Evolutionary conservation across 2,888 invertebrate species (phyloP), one percentile per base, ranked within the genome.

Genomic region (Crossocerus cetratus): DNA sequence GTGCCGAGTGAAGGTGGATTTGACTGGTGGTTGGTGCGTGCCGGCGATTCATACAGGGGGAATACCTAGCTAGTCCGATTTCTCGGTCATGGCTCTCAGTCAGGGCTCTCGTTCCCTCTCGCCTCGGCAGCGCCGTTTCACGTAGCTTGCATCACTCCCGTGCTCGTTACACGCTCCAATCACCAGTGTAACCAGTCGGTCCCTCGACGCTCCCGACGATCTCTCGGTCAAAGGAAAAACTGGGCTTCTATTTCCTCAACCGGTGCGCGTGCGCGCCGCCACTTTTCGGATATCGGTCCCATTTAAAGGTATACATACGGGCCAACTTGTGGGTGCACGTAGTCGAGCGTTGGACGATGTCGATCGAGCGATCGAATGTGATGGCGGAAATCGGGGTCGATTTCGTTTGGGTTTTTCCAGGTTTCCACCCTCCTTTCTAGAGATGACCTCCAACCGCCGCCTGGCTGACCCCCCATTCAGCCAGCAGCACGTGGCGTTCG

Each of bases 1-100:
- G 32, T 11, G 32, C 32, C 32, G 49, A 49, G 49, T 16, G 49
- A 49, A 49, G 8, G 14, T 49, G 16, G 3, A 49, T 14, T n/a
- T 14, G 16, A 16, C 49, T 49, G n/a, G 14, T 49, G 16, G 8
- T 49, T 49, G 16, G 8, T 49, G 49, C 14, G 14, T 49, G 16
- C 14, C 49, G 16, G 16, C 77, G 70, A 77, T 65, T 81, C 74
- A 72, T 66, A 65, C 65, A 49, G 45, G 65, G 81, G 76, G 74
- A 84, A 84, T 83, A 83, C 74, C 78, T 67, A 32, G 32, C 32
- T 32, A 32, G 74, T 53, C 66, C 72, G 57, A 67, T 77, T 81
- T 82, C 73, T 82, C 75, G 83, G 74, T 77, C 82, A 81, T 71
- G 79, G 75, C 78, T 83, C 54, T 80, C 83, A 83, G 73, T 83